These are phyloP conservation scores for Amiota communis DNA, from an alignment of 2,888 invertebrate genomes.

Conservation along the genomic window DNA sequence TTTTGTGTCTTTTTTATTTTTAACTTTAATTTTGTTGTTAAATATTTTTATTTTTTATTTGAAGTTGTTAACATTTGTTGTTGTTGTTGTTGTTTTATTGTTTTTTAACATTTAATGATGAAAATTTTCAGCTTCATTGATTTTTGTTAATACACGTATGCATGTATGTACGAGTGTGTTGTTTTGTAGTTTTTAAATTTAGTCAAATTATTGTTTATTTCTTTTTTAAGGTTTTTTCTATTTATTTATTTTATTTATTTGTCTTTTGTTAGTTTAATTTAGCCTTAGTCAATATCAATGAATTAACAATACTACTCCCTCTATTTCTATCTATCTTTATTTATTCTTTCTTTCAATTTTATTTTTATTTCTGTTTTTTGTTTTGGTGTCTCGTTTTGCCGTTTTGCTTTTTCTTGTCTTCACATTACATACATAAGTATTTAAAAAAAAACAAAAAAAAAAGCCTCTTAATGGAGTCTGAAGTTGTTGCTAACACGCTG, in stretches of 20 bases:
- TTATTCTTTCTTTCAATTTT: background rate
- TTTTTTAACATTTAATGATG: slow-evolving; percentile 63
- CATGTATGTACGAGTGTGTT: too few species aligned
- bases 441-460: too few species aligned
- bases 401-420: slow-evolving; percentile 3
- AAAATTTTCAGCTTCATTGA: slow-evolving; percentile 68
- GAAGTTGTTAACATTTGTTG: slow-evolving; percentile 23
- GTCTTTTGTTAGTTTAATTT: background rate
- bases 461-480: background rate
- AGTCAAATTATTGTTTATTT: slow-evolving; percentile 60
- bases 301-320: background rate
- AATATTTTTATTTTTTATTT: slow-evolving; percentile 12
- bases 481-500: slow-evolving; percentile 58
- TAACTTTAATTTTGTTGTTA: too few species aligned
- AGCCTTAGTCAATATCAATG: too few species aligned
- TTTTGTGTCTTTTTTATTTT: too few species aligned
- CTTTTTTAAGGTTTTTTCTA: slow-evolving; percentile 11
- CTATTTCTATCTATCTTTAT: background rate
- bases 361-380: background rate
- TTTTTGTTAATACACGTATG: slow-evolving; percentile 64
- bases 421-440: too few species aligned
- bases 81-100: slow-evolving; percentile 56
- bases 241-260: slow-evolving; percentile 7
- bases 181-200: slow-evolving; percentile 60
- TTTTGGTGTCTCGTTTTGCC: background rate